Percentiles rank a stretch among this genome's conserved stretches.
phyloP scores from a whole-genome alignment of 1,140 invertebrate genomes.

The fruit fly (Drosophila melanogaster) region Release_6_plus_ISO1_MT NT_033777.3:6556501-6557000 shows the following conservation, averaged over 20 bases:
- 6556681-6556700: conserved; percentile 33
- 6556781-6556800: conserved; percentile 19
- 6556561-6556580: conserved; percentile 21
- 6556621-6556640: conserved; percentile 47
- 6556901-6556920: no score
- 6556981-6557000: no score
- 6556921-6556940: no score
- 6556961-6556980: no score
- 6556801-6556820: not conserved
- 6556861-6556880: not conserved
- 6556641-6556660: conserved; percentile 52
- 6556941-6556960: no score
- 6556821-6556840: conserved; percentile 8
- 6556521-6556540: conserved; percentile 63
- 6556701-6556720: conserved; percentile 22
- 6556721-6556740: conserved; percentile 12
- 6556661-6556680: conserved; percentile 49
- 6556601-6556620: conserved; percentile 31
- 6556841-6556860: not conserved
- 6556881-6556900: no score
- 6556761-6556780: conserved; percentile 23
- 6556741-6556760: conserved; percentile 16
- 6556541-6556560: conserved; percentile 39
- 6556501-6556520: conserved; percentile 39
- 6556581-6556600: conserved; percentile 40